Percentiles rank a stretch among this genome's conserved stretches.
phyloP scores from a whole-genome alignment of 1,140 invertebrate genomes.

The Cydia amplana region DNA sequence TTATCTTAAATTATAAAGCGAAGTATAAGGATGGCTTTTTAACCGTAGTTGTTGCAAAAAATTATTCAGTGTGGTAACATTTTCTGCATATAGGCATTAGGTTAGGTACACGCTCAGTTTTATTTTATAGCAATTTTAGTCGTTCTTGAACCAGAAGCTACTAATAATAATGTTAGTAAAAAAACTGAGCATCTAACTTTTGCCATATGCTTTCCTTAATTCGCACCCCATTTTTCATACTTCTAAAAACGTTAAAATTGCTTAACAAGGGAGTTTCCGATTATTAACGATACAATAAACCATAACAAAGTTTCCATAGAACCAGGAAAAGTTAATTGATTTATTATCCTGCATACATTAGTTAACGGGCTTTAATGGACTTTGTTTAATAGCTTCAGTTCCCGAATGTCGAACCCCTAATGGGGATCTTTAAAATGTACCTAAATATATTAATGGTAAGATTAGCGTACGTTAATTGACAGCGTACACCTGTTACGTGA shows the following conservation, averaged over 20 bases:
- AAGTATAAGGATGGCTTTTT: not conserved
- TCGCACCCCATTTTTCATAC: not conserved
- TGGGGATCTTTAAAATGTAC: constrained; percentile 10
- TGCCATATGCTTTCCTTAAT: not conserved
- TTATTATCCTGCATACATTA: constrained; percentile 17
- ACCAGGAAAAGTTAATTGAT: constrained; percentile 19
- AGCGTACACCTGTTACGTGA: not conserved
- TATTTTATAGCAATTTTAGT: not conserved
- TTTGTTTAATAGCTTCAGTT: constrained; percentile 19
- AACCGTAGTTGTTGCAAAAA: not conserved
- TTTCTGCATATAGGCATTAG: not conserved
- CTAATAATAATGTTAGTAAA: not conserved
- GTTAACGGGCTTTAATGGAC: constrained; percentile 4
- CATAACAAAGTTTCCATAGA: constrained; percentile 6
- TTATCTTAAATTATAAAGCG: too few species aligned
- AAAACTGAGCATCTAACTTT: not conserved
- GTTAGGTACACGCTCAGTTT: not conserved
- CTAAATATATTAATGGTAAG: constrained; percentile 2
- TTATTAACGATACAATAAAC: constrained; percentile 6
- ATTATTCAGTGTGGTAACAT: not conserved
- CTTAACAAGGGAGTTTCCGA: not conserved
- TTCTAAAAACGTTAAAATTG: not conserved
- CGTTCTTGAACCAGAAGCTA: not conserved
- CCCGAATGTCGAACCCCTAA: not conserved
- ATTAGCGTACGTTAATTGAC: not conserved